Evolutionary conservation across 2,888 invertebrate species (phyloP).

Genomic region (Erynnis tages): DNA sequence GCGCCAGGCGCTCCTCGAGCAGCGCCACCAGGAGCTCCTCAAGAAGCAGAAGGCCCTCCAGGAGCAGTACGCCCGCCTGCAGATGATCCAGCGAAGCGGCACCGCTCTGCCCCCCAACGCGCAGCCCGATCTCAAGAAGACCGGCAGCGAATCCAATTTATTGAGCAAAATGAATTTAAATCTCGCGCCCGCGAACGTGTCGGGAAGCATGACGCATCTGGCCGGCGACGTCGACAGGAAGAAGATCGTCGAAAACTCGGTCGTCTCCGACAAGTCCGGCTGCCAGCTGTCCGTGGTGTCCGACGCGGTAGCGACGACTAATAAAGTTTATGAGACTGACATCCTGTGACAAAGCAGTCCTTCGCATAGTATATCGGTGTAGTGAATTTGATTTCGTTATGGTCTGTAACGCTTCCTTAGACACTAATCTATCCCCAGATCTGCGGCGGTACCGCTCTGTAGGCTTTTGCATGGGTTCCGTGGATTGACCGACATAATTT

Average conservation of each 20-base stretch:
- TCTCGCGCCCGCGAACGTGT: slow-evolving; percentile 71
- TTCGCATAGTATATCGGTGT: slow-evolving; percentile 48
- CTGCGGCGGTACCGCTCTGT: background rate
- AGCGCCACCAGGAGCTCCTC: slow-evolving; percentile 93
- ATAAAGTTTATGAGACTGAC: slow-evolving; percentile 95
- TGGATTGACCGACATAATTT: background rate
- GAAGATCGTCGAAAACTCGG: slow-evolving; percentile 24
- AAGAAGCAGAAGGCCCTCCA: slow-evolving; percentile 94
- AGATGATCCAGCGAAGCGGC: slow-evolving; percentile 91
- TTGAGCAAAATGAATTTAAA: slow-evolving; percentile 91
- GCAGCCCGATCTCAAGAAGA: slow-evolving; percentile 89
- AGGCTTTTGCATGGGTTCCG: slow-evolving; percentile 8
- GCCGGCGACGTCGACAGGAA: slow-evolving; percentile 44
- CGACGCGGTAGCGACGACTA: slow-evolving; percentile 81
- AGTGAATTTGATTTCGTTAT: slow-evolving; percentile 30
- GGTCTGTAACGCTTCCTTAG: background rate
- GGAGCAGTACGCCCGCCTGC: slow-evolving; percentile 94
- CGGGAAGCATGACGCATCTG: slow-evolving; percentile 71
- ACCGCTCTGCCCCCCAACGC: slow-evolving; percentile 83
- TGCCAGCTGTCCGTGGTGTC: slow-evolving; percentile 38
- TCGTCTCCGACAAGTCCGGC: slow-evolving; percentile 29
- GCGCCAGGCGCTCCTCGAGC: slow-evolving; percentile 90
- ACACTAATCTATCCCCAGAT: background rate
- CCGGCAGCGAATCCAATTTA: slow-evolving; percentile 93
- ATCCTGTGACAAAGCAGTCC: slow-evolving; percentile 87